Evolutionary conservation across 2,797 vertebrate genomes (phyloP), one percentile per base, ranked within the genome.

Genomic region (Tadarida brasiliensis): DNA sequence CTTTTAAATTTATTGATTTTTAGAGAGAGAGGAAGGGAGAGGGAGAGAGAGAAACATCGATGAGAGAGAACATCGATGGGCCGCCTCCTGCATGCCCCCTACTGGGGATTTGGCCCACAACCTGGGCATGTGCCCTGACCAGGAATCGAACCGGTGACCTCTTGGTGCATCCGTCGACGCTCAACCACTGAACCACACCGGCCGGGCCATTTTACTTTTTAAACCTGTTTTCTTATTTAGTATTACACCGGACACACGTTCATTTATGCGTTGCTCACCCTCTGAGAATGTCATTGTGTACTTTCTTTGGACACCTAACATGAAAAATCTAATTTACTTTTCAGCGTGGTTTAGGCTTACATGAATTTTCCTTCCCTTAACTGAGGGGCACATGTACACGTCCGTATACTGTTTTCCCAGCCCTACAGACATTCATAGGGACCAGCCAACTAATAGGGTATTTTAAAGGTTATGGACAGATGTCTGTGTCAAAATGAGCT

Each of bases 401-500:
- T 5, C 9, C 39, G n/a, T 73, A 4, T 51, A 61, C 51, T 51
- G 82, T 59, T 74, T 84, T n/a, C 44, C 83, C 68, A 6, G 7
- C 20, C 57, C 9, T 70, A 6, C 4, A 10, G 28, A 5, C 28
- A n/a, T 70, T 73, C 87, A 68, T 44, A 44, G 0, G 19, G 57
- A 81, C 33, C 56, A 35, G 54, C 77, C 87, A 65, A 70, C 47
- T 22, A 65, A 47, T 2, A 61, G 49, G 71, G 11, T 26, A 24
- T 88, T 92, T 95, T 63, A 49, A 87, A 51, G 8, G 80, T 59
- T 17, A 49, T 44, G 47, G 77, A 90, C 68, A 85, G 91, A 92
- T 80, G 90, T 88, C 30, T 90, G 70, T 92, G 90, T 89, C 82
- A 71, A 89, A 88, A 89, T 47, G 94, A 96, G 54, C 81, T 76